Evolutionary conservation across 2,888 invertebrate species (phyloP).

Genomic region (Caenorhabditis doughertyi): DNA sequence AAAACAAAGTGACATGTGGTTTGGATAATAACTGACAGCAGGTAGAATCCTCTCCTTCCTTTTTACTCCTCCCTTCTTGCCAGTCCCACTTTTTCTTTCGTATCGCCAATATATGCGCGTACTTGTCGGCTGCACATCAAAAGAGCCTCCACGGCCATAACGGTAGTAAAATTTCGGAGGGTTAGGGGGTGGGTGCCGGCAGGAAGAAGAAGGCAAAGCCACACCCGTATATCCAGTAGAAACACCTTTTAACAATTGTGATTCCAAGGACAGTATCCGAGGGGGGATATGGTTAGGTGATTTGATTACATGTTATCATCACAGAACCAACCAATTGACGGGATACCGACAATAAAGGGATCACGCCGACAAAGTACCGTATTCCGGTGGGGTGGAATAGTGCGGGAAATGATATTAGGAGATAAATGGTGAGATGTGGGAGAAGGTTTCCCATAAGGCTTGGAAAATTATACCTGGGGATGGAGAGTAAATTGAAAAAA

Average conservation of each 20-base stretch:
- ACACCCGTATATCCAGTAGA: conserved; percentile 40
- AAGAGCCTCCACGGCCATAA: conserved; percentile 68
- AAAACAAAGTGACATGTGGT: conserved; percentile 70
- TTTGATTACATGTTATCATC: conserved; percentile 59
- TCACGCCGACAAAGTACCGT: conserved; percentile 52
- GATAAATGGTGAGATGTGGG: neutral
- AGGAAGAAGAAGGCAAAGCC: conserved; percentile 37
- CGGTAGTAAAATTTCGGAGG: conserved; percentile 62
- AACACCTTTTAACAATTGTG: conserved; percentile 30
- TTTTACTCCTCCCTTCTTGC: conserved; percentile 18
- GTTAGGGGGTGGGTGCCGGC: neutral
- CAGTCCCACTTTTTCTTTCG: conserved; percentile 17
- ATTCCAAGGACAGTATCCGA: conserved; percentile 39
- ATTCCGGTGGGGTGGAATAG: neutral
- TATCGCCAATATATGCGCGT: conserved; percentile 58
- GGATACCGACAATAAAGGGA: conserved; percentile 28
- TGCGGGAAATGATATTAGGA: conserved; percentile 17
- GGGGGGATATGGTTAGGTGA: conserved; percentile 50
- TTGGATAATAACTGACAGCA: conserved; percentile 69
- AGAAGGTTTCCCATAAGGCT: too few species aligned
- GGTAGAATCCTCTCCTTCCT: conserved; percentile 48
- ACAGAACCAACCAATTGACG: conserved; percentile 40
- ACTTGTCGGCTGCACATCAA: conserved; percentile 68
- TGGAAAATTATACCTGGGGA: too few species aligned
- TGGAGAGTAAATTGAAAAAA: too few species aligned